Evolutionary conservation across 1,140 invertebrate species (phyloP), one percentile per base, ranked within the genome.

Genomic region (Teleopsis dalmanni): DNA sequence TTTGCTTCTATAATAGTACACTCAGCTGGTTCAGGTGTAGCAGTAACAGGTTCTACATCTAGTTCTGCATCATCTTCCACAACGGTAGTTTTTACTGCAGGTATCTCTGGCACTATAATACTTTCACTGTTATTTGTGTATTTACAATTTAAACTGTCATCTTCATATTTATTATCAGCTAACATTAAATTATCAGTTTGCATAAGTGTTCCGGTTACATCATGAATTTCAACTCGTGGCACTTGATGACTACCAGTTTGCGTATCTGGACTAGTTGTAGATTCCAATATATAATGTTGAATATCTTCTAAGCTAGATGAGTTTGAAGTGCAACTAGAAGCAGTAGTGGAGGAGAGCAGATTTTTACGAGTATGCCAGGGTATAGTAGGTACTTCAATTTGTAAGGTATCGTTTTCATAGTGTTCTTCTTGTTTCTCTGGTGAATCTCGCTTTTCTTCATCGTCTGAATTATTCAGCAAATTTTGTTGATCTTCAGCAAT

Each of bases 171-270:
- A 2, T 69, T 71, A 50, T 73, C 65, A 2, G 73, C 60, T 45
- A 78, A 71, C 71, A 75, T 78, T 10, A 78, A 56, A 54, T 76
- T 78, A 53, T 78, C 77, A 23, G 81, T 73, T 52, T 78, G 76
- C 70, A 82, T 78, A 1, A 82, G 54, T 33, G 81, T 79, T 3
- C 81, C 82, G 49, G 74, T 75, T 51, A 79, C 81, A 49, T 84
- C 78, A 57, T 81, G 80, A 2, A 83, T 77, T 72, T 84, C 81
- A 1, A 84, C 66, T 48, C 82, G 72, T 0, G 82, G 82, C 5
- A 78, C 76, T 48, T 64, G 61, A 48, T 66, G 55, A 18, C 57
- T 55, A 1, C 49, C 55, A 13, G 60, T 66, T 13, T 70, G 67
- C 0, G 67, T 71, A 14, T 71, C 68, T 3, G 68, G 68, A 59